Conservation (phyloP, 2,113 vertebrate genomes). For the Corapipo altera region DNA sequence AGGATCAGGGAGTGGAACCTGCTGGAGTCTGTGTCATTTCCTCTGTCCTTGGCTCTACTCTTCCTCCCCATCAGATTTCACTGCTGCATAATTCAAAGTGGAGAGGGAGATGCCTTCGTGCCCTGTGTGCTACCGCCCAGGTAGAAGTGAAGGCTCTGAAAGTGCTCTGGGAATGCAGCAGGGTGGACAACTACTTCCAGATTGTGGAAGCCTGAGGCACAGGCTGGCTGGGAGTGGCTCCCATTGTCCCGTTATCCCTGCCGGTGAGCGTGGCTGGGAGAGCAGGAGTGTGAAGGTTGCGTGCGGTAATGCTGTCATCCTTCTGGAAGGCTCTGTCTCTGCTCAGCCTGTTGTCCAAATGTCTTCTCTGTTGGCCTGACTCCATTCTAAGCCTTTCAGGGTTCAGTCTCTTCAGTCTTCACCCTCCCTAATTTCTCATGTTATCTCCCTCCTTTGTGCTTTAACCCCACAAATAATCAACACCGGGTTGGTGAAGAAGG, state of each 20-base stretch:
- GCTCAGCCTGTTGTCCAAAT: constrained; percentile 35
- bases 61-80: constrained; percentile 34
- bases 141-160: background rate
- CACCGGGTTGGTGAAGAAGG: background rate
- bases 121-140: background rate
- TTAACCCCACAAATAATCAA: background rate
- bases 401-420: background rate
- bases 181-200: background rate
- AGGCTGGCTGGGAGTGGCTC: background rate
- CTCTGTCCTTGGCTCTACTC: constrained; percentile 63
- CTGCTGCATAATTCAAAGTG: background rate
- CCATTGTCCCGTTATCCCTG: background rate
- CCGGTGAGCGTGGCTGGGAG: background rate
- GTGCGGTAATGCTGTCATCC: background rate
- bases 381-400: constrained; percentile 11
- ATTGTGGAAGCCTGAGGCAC: background rate
- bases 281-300: background rate
- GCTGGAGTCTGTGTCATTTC: constrained; percentile 61
- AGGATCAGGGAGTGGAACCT: constrained; percentile 69
- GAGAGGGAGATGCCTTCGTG: background rate
- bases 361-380: constrained; percentile 17
- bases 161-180: background rate
- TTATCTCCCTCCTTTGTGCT: background rate
- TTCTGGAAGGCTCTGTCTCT: constrained; percentile 23
- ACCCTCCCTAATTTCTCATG: background rate